phyloP scores from a whole-genome alignment of 2,113 vertebrate genomes.

The Eonycteris spelaea region DNA sequence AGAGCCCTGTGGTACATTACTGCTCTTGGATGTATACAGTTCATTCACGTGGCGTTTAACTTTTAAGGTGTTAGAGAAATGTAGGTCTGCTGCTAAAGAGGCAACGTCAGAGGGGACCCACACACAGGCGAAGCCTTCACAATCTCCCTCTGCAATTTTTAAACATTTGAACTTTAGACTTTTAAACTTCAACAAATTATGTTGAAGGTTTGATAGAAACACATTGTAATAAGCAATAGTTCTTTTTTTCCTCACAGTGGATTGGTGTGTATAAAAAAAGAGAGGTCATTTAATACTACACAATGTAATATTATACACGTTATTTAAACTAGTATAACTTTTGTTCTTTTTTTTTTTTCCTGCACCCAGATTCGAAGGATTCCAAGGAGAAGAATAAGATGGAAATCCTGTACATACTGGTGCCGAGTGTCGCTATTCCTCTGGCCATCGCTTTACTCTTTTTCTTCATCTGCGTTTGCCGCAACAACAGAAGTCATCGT shows the following conservation, averaged over 20 bases:
- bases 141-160: conserved; percentile 23
- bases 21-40: not conserved
- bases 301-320: not conserved
- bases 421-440: conserved; percentile 96
- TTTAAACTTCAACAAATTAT: conserved; percentile 56
- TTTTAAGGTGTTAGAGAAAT: conserved; percentile 50
- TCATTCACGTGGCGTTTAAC: not conserved
- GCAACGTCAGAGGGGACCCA: not conserved
- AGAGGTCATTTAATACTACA: not conserved
- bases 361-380: conserved; percentile 89
- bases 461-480: conserved; percentile 98
- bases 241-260: not conserved
- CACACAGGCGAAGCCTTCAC: not conserved
- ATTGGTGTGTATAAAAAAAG: conserved; percentile 6
- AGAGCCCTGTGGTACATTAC: not conserved
- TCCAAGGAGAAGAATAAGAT: conserved; percentile 94
- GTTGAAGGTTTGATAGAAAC: conserved; percentile 50
- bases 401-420: conserved; percentile 97
- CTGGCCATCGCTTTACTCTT: conserved; percentile 95
- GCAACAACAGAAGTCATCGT: conserved; percentile 95
- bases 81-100: not conserved
- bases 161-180: conserved; percentile 62
- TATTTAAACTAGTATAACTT: conserved; percentile 20
- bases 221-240: conserved; percentile 11
- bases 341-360: not conserved